phyloP scores from a whole-genome alignment of 1,140 invertebrate species.

The Bombus waltoni region DNA sequence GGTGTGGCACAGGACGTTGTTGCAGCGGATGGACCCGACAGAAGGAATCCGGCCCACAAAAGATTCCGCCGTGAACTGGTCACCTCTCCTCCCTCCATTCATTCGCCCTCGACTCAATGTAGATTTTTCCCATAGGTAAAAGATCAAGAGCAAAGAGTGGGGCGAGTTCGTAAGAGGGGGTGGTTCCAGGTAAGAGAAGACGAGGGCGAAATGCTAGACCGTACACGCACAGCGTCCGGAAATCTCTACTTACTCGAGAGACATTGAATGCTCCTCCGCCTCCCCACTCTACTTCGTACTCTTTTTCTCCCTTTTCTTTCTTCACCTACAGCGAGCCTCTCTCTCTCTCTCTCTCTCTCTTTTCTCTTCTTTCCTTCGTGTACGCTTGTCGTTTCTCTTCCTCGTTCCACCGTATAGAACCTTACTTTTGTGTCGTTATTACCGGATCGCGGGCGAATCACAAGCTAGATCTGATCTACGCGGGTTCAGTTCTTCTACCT shows the following conservation, averaged over 20 bases:
- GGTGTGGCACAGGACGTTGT: conserved; percentile 26
- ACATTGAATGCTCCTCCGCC: conserved; percentile 72
- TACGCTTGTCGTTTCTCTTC: conserved; percentile 11
- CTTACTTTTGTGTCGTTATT: conserved; percentile 62
- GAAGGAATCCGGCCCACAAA: conserved; percentile 65
- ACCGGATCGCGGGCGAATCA: conserved; percentile 69
- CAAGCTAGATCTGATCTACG: conserved; percentile 67
- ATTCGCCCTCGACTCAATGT: conserved; percentile 73
- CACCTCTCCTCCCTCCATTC: conserved; percentile 65
- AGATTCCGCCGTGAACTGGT: conserved; percentile 61
- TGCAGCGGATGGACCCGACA: conserved; percentile 44
- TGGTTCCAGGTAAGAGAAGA: conserved; percentile 69
- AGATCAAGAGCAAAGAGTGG: conserved; percentile 1
- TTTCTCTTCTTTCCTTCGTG: conserved; percentile 24
- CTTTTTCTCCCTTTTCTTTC: conserved; percentile 25
- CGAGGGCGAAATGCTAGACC: conserved; percentile 55
- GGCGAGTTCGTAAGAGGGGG: conserved; percentile 1
- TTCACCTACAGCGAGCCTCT: neutral
- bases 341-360: conserved; percentile 15
- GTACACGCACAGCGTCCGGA: conserved; percentile 75
- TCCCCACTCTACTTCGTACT: neutral
- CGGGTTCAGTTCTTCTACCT: conserved; percentile 13
- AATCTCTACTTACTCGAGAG: conserved; percentile 79
- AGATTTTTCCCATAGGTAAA: conserved; percentile 76
- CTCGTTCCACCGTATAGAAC: conserved; percentile 19